phyloP scores from a whole-genome alignment of 1,140 invertebrate species.

The Vanessa atalanta region DNA sequence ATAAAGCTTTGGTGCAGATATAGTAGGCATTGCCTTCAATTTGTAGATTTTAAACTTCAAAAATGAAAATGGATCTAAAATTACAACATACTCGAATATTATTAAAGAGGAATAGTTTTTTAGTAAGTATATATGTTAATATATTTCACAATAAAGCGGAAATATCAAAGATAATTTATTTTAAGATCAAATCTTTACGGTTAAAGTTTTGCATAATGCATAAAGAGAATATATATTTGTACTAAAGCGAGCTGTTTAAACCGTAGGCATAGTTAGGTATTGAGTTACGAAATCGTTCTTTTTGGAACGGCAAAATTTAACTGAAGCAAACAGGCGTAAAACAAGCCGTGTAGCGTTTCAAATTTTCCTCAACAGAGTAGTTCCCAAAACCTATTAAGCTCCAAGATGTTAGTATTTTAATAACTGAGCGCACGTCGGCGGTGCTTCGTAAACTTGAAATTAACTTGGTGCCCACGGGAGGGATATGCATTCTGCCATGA shows the following conservation, averaged over 20 bases:
- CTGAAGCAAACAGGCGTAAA: constrained; percentile 33
- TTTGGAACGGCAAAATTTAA: constrained; percentile 27
- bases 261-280: not conserved
- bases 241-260: too few species aligned
- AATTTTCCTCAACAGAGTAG: constrained; percentile 57
- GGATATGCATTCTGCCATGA: constrained; percentile 59
- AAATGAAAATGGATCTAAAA: too few species aligned
- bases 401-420: constrained; percentile 67
- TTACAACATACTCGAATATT: too few species aligned
- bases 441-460: constrained; percentile 68
- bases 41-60: too few species aligned
- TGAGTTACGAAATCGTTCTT: not conserved
- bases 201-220: too few species aligned
- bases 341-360: constrained; percentile 40
- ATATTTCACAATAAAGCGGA: too few species aligned
- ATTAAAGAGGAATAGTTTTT: too few species aligned
- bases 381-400: constrained; percentile 69
- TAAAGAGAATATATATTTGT: too few species aligned
- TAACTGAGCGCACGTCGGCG: constrained; percentile 61
- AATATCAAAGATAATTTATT: too few species aligned
- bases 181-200: too few species aligned
- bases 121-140: too few species aligned
- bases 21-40: not conserved
- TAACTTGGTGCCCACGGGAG: constrained; percentile 67
- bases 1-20: not conserved